phyloP scores from a whole-genome alignment of 2,797 vertebrate species.

The Champsocephalus gunnari region DNA sequence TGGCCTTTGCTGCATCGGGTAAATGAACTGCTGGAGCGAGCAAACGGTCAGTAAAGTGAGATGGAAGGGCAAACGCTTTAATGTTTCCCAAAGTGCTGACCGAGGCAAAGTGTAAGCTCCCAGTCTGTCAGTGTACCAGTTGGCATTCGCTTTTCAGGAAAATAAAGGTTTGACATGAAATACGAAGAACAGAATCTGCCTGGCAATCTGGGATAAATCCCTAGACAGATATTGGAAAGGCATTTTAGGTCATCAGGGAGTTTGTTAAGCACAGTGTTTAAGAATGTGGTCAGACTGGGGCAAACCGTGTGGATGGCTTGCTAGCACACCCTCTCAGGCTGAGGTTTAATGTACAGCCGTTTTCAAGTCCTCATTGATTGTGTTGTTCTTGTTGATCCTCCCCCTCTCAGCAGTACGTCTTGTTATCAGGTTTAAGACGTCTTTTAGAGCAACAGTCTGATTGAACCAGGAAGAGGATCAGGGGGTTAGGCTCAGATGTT shows the following conservation, averaged over 20 bases:
- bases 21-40: slow-evolving; percentile 68
- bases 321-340: slow-evolving; percentile 8
- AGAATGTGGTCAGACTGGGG: not conserved
- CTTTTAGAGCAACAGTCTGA: slow-evolving; percentile 53
- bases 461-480: slow-evolving; percentile 70
- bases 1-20: slow-evolving; percentile 71
- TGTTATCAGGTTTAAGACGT: slow-evolving; percentile 55
- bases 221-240: not conserved
- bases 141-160: slow-evolving; percentile 12
- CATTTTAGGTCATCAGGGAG: slow-evolving; percentile 19
- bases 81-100: slow-evolving; percentile 52
- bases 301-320: slow-evolving; percentile 4
- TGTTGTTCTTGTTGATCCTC: slow-evolving; percentile 39
- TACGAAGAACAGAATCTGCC: not conserved
- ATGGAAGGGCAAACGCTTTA: slow-evolving; percentile 45
- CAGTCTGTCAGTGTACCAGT: slow-evolving; percentile 7
- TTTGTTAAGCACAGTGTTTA: not conserved
- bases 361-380: slow-evolving; percentile 39
- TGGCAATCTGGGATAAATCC: slow-evolving; percentile 28
- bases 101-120: slow-evolving; percentile 29
- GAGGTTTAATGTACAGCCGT: slow-evolving; percentile 13
- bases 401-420: slow-evolving; percentile 20
- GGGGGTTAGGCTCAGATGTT: slow-evolving; percentile 70
- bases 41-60: slow-evolving; percentile 61
- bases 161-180: slow-evolving; percentile 26